A percentile compares a stretch with the other conserved stretches of the same genome.
These are phyloP conservation scores for Protophormia terraenovae DNA, from an alignment of 2,888 invertebrate genomes.

Conservation along the genomic window DNA sequence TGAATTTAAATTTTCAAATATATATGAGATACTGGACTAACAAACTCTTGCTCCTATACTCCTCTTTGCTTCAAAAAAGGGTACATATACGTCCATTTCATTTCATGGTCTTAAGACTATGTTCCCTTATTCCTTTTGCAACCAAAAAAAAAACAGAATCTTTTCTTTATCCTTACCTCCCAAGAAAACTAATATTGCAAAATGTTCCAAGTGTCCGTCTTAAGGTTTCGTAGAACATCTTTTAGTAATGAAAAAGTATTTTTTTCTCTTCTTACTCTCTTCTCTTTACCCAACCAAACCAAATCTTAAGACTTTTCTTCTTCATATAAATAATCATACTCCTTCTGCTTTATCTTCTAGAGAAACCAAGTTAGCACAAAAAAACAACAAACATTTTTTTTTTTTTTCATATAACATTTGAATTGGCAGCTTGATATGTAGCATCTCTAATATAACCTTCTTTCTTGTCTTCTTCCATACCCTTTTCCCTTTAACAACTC, in stretches of 20 bases:
- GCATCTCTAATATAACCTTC: constrained; percentile 8
- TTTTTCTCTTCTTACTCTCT: neutral
- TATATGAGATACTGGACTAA: too few relatives aligned
- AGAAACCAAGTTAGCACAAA: neutral
- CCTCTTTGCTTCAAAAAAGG: too few relatives aligned
- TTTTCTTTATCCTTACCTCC: neutral
- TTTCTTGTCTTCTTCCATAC: neutral
- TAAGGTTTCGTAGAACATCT: neutral
- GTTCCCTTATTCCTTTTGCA: neutral
- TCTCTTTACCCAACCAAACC: neutral
- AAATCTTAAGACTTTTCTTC: neutral
- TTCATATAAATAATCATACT: neutral
- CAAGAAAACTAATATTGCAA: neutral
- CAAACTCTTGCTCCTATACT: too few relatives aligned
- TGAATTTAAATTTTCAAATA: too few relatives aligned
- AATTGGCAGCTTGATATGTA: constrained; percentile 61
- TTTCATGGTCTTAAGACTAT: neutral
- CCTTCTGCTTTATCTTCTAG: neutral
- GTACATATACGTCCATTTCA: neutral
- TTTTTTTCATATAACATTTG: constrained; percentile 22
- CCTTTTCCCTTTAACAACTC: neutral
- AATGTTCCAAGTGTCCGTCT: constrained; percentile 21
- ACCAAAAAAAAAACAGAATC: neutral
- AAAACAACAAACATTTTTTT: neutral
- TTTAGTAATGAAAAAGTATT: constrained; percentile 27